Conservation (phyloP, 30 jellyfish, hydroid and myxozoan genomes). For the Hydra vulgaris region DNA sequence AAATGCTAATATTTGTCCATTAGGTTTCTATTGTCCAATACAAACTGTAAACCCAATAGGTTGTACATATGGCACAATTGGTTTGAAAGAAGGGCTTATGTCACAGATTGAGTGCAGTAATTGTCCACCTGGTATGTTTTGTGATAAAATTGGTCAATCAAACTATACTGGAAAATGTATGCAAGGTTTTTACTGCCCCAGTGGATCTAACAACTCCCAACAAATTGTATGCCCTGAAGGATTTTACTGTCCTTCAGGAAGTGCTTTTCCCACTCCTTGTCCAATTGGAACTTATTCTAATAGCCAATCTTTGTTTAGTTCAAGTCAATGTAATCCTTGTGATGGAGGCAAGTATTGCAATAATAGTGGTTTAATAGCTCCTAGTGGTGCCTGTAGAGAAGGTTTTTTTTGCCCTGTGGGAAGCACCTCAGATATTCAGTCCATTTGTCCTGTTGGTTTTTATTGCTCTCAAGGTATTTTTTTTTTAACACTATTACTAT, state of each 20-base stretch:
- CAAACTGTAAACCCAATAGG: conserved; percentile 84
- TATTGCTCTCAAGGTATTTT: conserved; percentile 87
- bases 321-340: conserved; percentile 62
- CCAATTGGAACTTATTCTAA: conserved; percentile 82
- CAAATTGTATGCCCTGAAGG: conserved; percentile 89
- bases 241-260: conserved; percentile 75
- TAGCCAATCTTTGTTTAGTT: conserved; percentile 42
- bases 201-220: conserved; percentile 68
- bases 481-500: neutral
- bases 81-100: conserved; percentile 40
- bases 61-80: conserved; percentile 86
- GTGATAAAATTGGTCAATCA: conserved; percentile 69
- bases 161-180: conserved; percentile 64
- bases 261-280: conserved; percentile 69
- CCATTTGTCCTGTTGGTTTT: conserved; percentile 78
- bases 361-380: conserved; percentile 70
- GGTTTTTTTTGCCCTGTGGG: conserved; percentile 96
- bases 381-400: conserved; percentile 76
- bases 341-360: conserved; percentile 68
- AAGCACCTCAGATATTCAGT: conserved; percentile 49
- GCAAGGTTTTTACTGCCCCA: conserved; percentile 85
- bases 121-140: conserved; percentile 86
- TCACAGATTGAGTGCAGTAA: conserved; percentile 49
- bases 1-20: conserved; percentile 80
- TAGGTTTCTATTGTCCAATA: conserved; percentile 76